A percentile compares a stretch with the other conserved stretches of the same genome.
Conservation (phyloP, 2,888 invertebrate genomes). For the Beris chalybata region DNA sequence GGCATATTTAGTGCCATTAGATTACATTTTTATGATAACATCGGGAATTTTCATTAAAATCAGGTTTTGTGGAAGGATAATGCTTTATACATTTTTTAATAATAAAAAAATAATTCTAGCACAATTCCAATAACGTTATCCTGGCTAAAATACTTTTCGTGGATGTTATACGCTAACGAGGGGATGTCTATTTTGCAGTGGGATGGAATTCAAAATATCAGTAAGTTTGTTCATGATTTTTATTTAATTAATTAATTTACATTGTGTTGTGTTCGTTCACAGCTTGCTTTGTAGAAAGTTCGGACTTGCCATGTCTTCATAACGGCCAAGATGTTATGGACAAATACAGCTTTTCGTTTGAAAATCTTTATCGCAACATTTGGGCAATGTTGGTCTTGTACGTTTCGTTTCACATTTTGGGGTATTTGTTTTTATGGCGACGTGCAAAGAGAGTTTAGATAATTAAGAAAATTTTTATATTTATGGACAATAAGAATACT, state of each 20-base stretch:
- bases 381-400: constrained; percentile 67
- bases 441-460: constrained; percentile 52
- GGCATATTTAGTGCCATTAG: constrained; percentile 83
- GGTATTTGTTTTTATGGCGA: constrained; percentile 67
- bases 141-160: constrained; percentile 80
- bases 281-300: constrained; percentile 65
- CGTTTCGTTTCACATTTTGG: constrained; percentile 70
- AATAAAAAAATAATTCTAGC: constrained; percentile 54
- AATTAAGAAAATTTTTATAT: too few relatives aligned
- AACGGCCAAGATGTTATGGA: constrained; percentile 72
- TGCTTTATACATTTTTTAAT: neutral
- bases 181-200: constrained; percentile 81
- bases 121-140: constrained; percentile 70
- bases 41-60: constrained; percentile 83
- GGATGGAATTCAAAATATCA: constrained; percentile 65
- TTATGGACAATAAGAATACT: too few relatives aligned
- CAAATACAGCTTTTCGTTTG: constrained; percentile 70
- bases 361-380: constrained; percentile 67
- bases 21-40: constrained; percentile 83
- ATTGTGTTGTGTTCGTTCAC: constrained; percentile 45
- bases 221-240: constrained; percentile 46
- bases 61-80: constrained; percentile 60
- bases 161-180: constrained; percentile 86
- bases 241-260: neutral
- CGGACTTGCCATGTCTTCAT: constrained; percentile 70